Conservation (phyloP, 2,797 vertebrate species). For the Ataeniobius toweri region DNA sequence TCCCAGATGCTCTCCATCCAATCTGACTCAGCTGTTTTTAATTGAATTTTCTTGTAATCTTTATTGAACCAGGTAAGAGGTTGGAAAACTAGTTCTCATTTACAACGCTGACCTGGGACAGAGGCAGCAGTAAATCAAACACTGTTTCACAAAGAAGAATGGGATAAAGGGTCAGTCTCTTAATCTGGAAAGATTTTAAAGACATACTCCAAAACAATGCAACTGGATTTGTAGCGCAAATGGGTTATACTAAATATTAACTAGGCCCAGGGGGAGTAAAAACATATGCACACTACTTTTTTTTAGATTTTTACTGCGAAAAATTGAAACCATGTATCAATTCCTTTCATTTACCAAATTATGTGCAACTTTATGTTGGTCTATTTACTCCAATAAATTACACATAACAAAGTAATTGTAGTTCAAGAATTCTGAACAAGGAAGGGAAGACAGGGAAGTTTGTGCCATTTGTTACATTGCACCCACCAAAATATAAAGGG, state of each 20-base stretch:
- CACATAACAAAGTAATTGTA: too few relatives aligned
- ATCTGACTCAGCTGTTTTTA: not conserved
- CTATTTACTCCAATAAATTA: not conserved
- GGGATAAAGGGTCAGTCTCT: not conserved
- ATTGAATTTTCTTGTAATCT: not conserved
- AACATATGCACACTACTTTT: not conserved
- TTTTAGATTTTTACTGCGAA: not conserved
- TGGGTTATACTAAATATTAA: not conserved
- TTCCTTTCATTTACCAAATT: not conserved
- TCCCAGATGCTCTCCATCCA: not conserved
- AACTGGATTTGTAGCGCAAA: not conserved
- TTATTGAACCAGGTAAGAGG: not conserved
- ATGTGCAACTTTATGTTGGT: not conserved
- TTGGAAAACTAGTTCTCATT: not conserved
- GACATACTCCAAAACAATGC: not conserved
- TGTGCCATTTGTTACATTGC: not conserved
- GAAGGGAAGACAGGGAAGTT: not conserved
- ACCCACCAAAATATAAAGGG: not conserved
- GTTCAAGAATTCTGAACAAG: not conserved
- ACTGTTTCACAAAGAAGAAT: not conserved
- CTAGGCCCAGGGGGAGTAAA: not conserved
- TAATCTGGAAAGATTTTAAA: not conserved
- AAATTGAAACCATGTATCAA: not conserved
- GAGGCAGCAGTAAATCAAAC: not conserved
- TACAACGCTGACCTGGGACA: not conserved